phyloP scores from a whole-genome alignment of 2,888 invertebrate species.

The Eupithecia centaureata region DNA sequence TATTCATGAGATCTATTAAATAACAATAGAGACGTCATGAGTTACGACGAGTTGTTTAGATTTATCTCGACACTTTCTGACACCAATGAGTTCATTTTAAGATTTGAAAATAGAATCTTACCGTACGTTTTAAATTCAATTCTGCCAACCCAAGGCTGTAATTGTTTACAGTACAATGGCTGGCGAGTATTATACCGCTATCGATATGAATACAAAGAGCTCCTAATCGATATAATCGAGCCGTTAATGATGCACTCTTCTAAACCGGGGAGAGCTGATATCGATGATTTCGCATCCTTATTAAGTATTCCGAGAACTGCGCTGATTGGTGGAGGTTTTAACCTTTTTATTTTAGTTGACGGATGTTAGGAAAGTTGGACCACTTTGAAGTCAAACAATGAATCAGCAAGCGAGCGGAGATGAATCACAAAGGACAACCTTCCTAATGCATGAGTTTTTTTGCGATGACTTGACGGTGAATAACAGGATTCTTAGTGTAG shows the following conservation, averaged over 20 bases:
- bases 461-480: conserved; percentile 8
- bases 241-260: conserved; percentile 54
- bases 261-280: conserved; percentile 44
- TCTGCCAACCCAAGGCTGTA: conserved; percentile 48
- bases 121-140: conserved; percentile 36
- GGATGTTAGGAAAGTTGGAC: conserved; percentile 23
- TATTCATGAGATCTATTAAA: conserved; percentile 14
- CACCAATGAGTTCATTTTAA: conserved; percentile 21
- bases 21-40: conserved; percentile 15
- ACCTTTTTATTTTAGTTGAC: conserved; percentile 30
- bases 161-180: conserved; percentile 50
- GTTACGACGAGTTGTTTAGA: conserved; percentile 6
- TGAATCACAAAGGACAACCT: conserved; percentile 6
- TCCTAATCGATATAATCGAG: conserved; percentile 47
- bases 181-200: conserved; percentile 51
- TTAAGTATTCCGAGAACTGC: conserved; percentile 53
- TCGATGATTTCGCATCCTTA: conserved; percentile 56
- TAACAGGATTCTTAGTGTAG: not conserved
- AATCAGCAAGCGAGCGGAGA: conserved; percentile 20
- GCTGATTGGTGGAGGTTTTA: conserved; percentile 26
- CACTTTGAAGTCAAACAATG: conserved; percentile 23
- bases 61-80: conserved; percentile 21
- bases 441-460: conserved; percentile 3
- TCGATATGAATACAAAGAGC: conserved; percentile 60
- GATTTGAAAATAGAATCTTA: conserved; percentile 18